phyloP scores from a whole-genome alignment of 2,888 invertebrate genomes.

The Maniola hyperantus region DNA sequence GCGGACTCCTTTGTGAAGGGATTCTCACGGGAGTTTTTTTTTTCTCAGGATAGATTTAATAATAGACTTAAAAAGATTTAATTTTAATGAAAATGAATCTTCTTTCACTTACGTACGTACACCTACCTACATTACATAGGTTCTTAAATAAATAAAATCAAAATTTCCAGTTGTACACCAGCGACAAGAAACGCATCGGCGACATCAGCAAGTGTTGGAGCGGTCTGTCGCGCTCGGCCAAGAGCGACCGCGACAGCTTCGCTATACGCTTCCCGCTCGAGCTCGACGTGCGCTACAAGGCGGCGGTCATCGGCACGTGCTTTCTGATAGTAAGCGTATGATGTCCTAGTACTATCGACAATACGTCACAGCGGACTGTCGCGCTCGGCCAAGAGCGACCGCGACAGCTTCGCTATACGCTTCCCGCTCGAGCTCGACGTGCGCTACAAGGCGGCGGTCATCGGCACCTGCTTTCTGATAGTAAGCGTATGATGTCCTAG shows the following conservation, averaged over 20 bases:
- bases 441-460: constrained; percentile 52
- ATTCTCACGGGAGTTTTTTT: too few species aligned
- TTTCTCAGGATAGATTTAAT: too few species aligned
- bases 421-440: constrained; percentile 52
- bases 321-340: constrained; percentile 51
- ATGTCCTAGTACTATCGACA: background rate
- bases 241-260: constrained; percentile 46
- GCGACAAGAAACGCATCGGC: constrained; percentile 51
- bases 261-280: constrained; percentile 49
- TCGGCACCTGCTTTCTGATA: constrained; percentile 56
- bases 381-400: constrained; percentile 38
- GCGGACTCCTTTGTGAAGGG: too few species aligned
- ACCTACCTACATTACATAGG: too few species aligned
- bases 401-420: constrained; percentile 48
- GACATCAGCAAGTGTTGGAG: constrained; percentile 54
- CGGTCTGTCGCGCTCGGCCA: constrained; percentile 41
- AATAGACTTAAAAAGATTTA: too few species aligned
- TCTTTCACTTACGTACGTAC: too few species aligned
- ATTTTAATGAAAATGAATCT: too few species aligned
- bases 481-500: constrained; percentile 41
- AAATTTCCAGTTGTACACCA: constrained; percentile 50
- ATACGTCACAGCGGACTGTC: constrained; percentile 40
- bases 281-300: constrained; percentile 53
- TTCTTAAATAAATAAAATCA: background rate
- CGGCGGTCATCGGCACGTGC: constrained; percentile 54